Base-by-base conservation (phyloP, 2,888 invertebrate genomes). In the Melangyna quadrimaculata region DNA sequence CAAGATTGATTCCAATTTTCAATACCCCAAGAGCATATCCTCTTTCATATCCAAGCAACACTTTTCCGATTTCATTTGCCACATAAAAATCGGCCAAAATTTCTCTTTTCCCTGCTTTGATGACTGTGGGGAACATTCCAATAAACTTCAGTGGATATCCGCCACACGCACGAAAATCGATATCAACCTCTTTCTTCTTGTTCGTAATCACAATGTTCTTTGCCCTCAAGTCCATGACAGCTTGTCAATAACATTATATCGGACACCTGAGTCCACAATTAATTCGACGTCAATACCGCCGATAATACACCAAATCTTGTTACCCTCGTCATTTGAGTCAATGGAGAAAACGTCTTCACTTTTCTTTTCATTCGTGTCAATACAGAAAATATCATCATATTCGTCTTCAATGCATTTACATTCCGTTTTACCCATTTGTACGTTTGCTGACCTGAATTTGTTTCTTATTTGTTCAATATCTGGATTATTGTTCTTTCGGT, bases 231-330 rank as follows among this genome's bases (percentile, higher is more conserved):
- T 27, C 69, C 27, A 69, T 27, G 51, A 69, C 9, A 48, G 22
- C 8, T 48, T 45, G 35, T 69, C 69, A 69, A 69, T 48, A 24
- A 69, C 48, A 69, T 45, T 51, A 24, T 51, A 51, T 27, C 51
- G 51, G 14, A 27, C 51, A 51, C 51, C 51, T 2, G 27, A 51
- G 51, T 51, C 32, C 22, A 48, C 45, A 0, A 48, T 32, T 53
- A 51, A 53, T 53, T 69, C 51, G 4, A 48, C n/a, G 17, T 35
- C 24, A 51, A 53, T 35, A 14, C 69, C 69, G 32, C 69, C 69
- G 10, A 69, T 69, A 45, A 27, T 51, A 69, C 69, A 69, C 69
- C 69, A 51, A 8, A 29, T 27, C 29, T 69, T 69, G 69, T 69
- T 29, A 8, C 51, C 53, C 0, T 53, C 27, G 17, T 9, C 12